Conservation (phyloP, 2,113 vertebrate genomes). For the Eptesicus fuscus region DNA sequence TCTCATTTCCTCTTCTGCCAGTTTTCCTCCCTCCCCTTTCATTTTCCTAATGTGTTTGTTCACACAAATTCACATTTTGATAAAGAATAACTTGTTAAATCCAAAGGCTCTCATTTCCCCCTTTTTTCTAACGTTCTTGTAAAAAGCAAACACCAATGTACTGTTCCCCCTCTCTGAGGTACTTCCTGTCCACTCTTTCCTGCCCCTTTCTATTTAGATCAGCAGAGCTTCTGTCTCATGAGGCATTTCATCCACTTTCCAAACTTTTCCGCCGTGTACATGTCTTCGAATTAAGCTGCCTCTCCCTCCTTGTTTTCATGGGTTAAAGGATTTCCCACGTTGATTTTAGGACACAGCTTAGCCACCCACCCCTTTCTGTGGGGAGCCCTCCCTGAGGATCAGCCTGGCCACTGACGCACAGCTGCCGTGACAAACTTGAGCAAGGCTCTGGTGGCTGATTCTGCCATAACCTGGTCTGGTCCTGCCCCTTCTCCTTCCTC, state of each 20-base stretch:
- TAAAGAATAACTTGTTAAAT: background rate
- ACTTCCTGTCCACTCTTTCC: background rate
- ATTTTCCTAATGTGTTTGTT: background rate
- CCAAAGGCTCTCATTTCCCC: background rate
- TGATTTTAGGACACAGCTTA: background rate
- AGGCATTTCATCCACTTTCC: background rate
- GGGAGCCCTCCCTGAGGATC: rapidly evolving
- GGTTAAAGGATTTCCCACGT: background rate
- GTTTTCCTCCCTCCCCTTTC: background rate
- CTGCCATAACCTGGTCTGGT: rapidly evolving
- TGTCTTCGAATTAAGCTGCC: background rate
- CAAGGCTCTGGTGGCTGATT: background rate
- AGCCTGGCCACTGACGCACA: background rate
- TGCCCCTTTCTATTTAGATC: background rate
- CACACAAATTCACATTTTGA: background rate
- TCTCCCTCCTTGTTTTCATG: background rate
- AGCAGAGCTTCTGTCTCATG: too few species aligned
- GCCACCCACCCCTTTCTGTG: background rate
- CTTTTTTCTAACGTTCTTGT: background rate
- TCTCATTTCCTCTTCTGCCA: too few species aligned
- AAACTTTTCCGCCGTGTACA: background rate
- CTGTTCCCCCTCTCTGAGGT: background rate
- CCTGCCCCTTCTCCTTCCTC: too few species aligned
- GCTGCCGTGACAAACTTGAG: rapidly evolving
- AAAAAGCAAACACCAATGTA: background rate